These are phyloP conservation scores for Pseudomyrmex concolor DNA, from an alignment of 1,140 invertebrate species.

Conservation along the genomic window DNA sequence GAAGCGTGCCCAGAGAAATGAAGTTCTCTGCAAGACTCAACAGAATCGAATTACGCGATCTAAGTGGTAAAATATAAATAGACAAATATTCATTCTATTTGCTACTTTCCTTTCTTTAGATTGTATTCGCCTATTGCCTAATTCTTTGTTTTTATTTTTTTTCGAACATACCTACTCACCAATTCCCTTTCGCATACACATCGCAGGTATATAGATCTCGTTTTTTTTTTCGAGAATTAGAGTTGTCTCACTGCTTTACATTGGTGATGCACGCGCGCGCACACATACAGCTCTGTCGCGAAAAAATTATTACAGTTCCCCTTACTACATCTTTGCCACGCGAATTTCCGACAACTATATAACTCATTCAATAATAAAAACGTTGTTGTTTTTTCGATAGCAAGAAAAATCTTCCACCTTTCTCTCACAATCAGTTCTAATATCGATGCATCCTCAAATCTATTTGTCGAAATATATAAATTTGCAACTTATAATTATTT, in stretches of 20 bases:
- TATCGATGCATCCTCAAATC: not conserved
- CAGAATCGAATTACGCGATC: slow-evolving; percentile 71
- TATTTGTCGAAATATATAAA: not conserved
- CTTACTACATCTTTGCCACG: no score
- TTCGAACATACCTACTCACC: not conserved
- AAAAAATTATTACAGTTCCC: slow-evolving; percentile 3
- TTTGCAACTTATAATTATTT: slow-evolving; percentile 2
- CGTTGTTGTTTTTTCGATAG: slow-evolving; percentile 17
- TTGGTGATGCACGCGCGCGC: not conserved
- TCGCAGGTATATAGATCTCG: not conserved
- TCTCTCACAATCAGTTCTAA: not conserved
- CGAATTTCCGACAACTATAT: slow-evolving; percentile 13
- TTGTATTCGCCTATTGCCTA: not conserved
- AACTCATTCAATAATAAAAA: slow-evolving; percentile 30
- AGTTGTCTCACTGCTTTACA: slow-evolving; percentile 17
- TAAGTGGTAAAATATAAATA: slow-evolving; percentile 71
- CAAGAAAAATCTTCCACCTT: not conserved
- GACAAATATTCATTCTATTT: slow-evolving; percentile 67
- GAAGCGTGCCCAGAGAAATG: slow-evolving; percentile 36
- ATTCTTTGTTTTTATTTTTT: not conserved
- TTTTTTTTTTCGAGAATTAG: slow-evolving; percentile 53
- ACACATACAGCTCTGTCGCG: not conserved
- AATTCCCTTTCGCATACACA: slow-evolving; percentile 4
- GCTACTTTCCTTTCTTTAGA: not conserved
- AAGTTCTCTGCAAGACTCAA: slow-evolving; percentile 31